phyloP scores from a whole-genome alignment of 1,140 invertebrate species.

The Chrysopa pallens region DNA sequence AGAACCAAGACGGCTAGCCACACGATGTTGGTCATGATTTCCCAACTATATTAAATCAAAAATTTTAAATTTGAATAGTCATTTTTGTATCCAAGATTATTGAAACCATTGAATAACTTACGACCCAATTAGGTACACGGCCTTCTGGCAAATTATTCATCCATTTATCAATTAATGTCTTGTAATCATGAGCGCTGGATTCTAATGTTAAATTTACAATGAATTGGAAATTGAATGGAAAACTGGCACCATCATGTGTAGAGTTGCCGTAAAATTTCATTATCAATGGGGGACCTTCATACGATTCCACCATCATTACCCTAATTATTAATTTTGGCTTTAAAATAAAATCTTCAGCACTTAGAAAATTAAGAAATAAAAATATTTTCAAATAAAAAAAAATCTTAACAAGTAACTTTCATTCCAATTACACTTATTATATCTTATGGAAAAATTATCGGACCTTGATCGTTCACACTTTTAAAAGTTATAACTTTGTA shows the following conservation, averaged over 20 bases:
- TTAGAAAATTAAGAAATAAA: no score
- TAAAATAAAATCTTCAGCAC: no score
- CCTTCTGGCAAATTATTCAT: conserved; percentile 30
- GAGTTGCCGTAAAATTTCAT: conserved; percentile 42
- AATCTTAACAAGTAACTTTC: no score
- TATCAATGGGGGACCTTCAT: conserved; percentile 28
- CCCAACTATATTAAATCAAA: conserved; percentile 25
- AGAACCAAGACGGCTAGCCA: conserved; percentile 35
- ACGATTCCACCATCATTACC: conserved; percentile 46
- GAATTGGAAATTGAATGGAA: conserved; percentile 47
- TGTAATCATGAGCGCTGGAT: conserved; percentile 31
- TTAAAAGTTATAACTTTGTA: no score
- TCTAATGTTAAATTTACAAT: conserved; percentile 26
- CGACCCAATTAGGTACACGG: conserved; percentile 36
- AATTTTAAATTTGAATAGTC: no score
- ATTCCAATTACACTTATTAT: no score
- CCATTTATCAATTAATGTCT: conserved; percentile 31
- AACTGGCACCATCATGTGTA: conserved; percentile 31
- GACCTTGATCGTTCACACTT: no score
- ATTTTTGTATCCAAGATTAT: no score
- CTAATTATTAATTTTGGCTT: conserved; percentile 20
- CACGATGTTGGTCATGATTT: conserved; percentile 26
- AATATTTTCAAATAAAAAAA: no score
- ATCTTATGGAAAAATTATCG: no score
- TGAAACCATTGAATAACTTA: conserved; percentile 12